Conservation (phyloP, 2,888 invertebrate genomes). For the Cheilosia soror region DNA sequence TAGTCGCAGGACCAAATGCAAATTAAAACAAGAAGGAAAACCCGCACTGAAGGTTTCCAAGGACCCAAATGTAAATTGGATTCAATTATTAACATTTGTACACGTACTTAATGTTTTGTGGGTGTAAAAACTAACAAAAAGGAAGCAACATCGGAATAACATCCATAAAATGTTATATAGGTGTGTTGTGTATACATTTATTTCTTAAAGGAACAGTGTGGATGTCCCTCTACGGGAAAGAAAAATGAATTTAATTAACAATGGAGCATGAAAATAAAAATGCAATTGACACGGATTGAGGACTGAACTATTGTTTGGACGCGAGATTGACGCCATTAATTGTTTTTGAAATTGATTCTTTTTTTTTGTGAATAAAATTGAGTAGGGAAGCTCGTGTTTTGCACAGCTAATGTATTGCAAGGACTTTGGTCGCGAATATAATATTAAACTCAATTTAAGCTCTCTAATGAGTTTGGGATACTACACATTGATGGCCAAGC, state of each 20-base stretch:
- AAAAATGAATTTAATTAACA: conserved; percentile 55
- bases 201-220: conserved; percentile 13
- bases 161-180: conserved; percentile 24
- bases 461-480: not conserved
- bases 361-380: conserved; percentile 27
- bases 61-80: conserved; percentile 66
- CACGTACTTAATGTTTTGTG: conserved; percentile 25
- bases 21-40: conserved; percentile 56
- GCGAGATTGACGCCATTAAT: conserved; percentile 48
- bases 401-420: not conserved
- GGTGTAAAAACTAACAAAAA: conserved; percentile 1
- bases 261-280: conserved; percentile 15
- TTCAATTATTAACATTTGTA: conserved; percentile 66
- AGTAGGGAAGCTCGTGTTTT: conserved; percentile 8
- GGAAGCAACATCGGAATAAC: not conserved
- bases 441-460: conserved; percentile 28
- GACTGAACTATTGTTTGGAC: conserved; percentile 12
- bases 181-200: not conserved
- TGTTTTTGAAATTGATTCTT: conserved; percentile 40
- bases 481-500: not conserved
- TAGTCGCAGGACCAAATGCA: conserved; percentile 43
- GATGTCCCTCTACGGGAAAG: conserved; percentile 8
- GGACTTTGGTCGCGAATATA: not conserved
- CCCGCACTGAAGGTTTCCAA: conserved; percentile 33
- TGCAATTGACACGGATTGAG: conserved; percentile 53